Conservation (phyloP, 2,888 invertebrate species). For the Caenorhabditis uteleia region DNA sequence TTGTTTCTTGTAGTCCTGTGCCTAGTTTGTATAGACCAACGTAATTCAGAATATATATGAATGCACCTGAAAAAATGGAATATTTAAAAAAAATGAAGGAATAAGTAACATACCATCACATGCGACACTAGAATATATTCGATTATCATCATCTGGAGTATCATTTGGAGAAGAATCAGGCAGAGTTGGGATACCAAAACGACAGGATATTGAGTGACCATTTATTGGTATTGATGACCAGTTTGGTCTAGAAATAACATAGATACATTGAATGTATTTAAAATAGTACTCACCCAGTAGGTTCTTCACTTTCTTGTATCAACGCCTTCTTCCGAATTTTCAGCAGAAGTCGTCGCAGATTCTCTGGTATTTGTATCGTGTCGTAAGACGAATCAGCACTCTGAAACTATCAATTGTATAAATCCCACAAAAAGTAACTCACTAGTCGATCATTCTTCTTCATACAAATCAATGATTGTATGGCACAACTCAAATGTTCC, state of each 20-base stretch:
- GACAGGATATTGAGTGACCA: conserved; percentile 37
- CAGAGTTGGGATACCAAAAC: conserved; percentile 46
- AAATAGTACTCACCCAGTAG: too few relatives aligned
- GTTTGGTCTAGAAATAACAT: conserved; percentile 20
- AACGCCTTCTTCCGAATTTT: conserved; percentile 52
- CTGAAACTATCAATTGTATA: too few relatives aligned
- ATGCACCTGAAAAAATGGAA: conserved; percentile 77
- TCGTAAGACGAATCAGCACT: conserved; percentile 45
- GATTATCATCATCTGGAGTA: conserved; percentile 55
- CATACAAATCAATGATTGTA: conserved; percentile 40
- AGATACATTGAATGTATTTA: too few relatives aligned
- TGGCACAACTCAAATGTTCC: conserved; percentile 55
- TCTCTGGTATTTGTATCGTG: conserved; percentile 54
- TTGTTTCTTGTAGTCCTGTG: conserved; percentile 89
- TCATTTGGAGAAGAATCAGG: conserved; percentile 48
- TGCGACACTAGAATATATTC: conserved; percentile 74
- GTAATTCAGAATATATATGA: conserved; percentile 82
- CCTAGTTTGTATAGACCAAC: conserved; percentile 90
- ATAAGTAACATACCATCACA: conserved; percentile 71
- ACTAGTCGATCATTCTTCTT: conserved; percentile 23
- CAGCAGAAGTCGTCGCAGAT: conserved; percentile 55
- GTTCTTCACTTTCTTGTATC: conserved; percentile 14
- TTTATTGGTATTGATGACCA: conserved; percentile 44
- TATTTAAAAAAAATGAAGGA: not conserved
- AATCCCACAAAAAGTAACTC: not conserved